Evolutionary conservation across 1,140 invertebrate genomes (phyloP).

Genomic region (Aphaenogaster rudis): DNA sequence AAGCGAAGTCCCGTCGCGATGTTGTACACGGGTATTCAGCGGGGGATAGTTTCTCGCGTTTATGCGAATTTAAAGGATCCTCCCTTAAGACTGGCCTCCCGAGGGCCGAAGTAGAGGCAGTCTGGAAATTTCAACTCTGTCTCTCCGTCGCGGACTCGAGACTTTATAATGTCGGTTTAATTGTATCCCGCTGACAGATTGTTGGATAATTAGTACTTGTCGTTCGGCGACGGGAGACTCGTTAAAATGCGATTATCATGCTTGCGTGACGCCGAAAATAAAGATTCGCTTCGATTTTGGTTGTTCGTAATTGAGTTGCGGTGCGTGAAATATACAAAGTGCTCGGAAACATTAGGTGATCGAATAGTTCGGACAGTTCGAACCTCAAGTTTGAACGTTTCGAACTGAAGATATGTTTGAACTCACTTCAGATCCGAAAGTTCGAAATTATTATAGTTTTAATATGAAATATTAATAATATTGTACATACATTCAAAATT

Average conservation of each 20-base stretch:
- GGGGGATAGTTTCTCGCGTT: constrained; percentile 73
- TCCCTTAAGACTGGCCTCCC: constrained; percentile 56
- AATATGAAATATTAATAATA: too few species aligned
- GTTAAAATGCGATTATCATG: constrained; percentile 52
- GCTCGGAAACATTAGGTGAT: too few species aligned
- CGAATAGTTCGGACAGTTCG: too few species aligned
- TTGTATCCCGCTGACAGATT: constrained; percentile 61
- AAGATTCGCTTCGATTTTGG: constrained; percentile 34
- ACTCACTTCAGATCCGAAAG: too few species aligned
- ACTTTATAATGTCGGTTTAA: constrained; percentile 63
- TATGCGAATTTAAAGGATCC: constrained; percentile 72
- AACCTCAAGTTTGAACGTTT: too few species aligned
- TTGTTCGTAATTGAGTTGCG: background rate
- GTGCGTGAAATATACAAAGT: background rate
- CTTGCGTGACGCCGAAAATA: constrained; percentile 9
- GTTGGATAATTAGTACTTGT: constrained; percentile 59
- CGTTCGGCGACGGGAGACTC: constrained; percentile 34
- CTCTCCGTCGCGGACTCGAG: constrained; percentile 24
- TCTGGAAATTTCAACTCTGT: constrained; percentile 54
- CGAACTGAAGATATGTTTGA: too few species aligned
- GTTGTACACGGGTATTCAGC: constrained; percentile 64
- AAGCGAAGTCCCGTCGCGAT: constrained; percentile 60
- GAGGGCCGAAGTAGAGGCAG: constrained; percentile 47
- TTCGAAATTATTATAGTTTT: too few species aligned
- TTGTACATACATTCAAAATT: too few species aligned